Conservation (phyloP, 2,113 vertebrate genomes). For the Felis catus region F.catus_Fca126_mat1.0 CM031413.1:150516501-150517000, state of each 20-base stretch:
- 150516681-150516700: constrained; percentile 54
- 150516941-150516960: neutral
- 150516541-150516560: constrained; percentile 60
- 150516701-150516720: constrained; percentile 28
- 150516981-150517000: neutral
- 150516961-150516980: neutral
- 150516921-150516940: neutral
- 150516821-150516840: neutral
- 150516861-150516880: neutral
- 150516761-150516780: neutral
- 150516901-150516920: neutral
- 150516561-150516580: constrained; percentile 52
- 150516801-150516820: neutral
- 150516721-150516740: constrained; percentile 43
- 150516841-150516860: neutral
- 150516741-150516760: neutral
- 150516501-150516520: constrained; percentile 78
- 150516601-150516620: constrained; percentile 78
- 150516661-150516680: neutral
- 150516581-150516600: constrained; percentile 56
- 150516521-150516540: constrained; percentile 64
- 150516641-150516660: constrained; percentile 61
- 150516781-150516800: neutral
- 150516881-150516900: neutral
- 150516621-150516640: constrained; percentile 76